phyloP scores from a whole-genome alignment of 2,888 invertebrate species.

The Sicus ferrugineus region DNA sequence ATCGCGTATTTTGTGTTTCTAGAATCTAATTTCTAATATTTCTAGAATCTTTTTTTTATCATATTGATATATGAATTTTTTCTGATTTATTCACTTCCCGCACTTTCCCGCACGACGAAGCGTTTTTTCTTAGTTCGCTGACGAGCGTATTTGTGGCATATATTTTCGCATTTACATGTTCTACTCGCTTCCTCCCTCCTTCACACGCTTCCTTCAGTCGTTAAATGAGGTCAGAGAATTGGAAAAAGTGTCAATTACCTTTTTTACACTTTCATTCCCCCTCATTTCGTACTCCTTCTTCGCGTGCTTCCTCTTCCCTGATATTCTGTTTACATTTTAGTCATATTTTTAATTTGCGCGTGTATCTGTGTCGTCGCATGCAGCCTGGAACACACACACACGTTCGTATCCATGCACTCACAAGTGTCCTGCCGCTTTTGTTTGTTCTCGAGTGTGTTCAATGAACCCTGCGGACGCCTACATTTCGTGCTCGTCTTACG shows the following conservation, averaged over 20 bases:
- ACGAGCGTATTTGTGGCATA: background rate
- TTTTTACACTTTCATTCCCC: background rate
- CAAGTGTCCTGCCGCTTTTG: background rate
- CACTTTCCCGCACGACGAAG: no score
- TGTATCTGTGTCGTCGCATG: background rate
- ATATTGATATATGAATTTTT: no score
- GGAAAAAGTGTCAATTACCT: slow-evolving; percentile 20
- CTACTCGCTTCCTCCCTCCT: background rate
- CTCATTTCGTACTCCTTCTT: background rate
- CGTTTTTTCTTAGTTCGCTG: no score
- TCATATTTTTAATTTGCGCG: background rate
- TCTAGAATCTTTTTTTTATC: no score
- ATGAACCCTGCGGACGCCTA: slow-evolving; percentile 18
- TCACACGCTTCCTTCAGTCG: background rate
- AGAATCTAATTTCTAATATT: no score
- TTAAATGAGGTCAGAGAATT: slow-evolving; percentile 21
- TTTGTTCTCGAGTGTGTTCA: slow-evolving; percentile 22
- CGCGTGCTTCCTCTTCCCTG: background rate
- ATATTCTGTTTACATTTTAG: slow-evolving; percentile 8
- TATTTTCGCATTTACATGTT: background rate
- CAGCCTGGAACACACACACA: background rate
- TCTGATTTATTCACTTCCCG: no score
- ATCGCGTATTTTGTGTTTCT: no score
- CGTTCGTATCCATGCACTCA: background rate
- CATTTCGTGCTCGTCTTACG: background rate